Percentiles rank a stretch among this genome's conserved stretches.
Conservation (phyloP, 2,888 invertebrate genomes). For the Eurois occulta region DNA sequence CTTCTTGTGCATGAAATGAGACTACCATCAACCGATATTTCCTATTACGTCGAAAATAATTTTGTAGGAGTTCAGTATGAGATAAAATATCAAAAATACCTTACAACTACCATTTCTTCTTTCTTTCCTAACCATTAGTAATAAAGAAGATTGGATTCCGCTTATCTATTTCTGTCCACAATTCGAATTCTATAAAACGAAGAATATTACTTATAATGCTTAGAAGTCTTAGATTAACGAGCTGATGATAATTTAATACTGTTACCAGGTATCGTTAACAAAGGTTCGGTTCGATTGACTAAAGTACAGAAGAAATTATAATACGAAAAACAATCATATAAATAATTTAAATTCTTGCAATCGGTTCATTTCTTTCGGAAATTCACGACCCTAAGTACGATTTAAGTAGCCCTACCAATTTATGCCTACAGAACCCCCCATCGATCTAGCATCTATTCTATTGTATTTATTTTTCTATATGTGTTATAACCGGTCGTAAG, state of each 20-base stretch:
- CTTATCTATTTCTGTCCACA: neutral
- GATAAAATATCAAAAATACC: neutral
- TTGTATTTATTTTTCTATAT: slow-evolving; percentile 72
- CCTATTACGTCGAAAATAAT: neutral
- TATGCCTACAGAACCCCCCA: slow-evolving; percentile 66
- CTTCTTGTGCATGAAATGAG: neutral
- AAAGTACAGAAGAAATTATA: neutral
- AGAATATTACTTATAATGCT: neutral
- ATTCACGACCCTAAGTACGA: too few relatives aligned
- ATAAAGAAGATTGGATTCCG: neutral
- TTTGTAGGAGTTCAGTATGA: too few relatives aligned
- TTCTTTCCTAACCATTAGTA: neutral
- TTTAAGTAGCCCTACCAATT: neutral
- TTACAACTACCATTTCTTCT: neutral
- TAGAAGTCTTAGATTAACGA: neutral
- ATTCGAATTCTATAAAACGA: neutral
- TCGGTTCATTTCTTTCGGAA: neutral
- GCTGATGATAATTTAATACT: neutral
- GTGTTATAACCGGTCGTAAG: slow-evolving; percentile 80
- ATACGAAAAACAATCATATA: neutral
- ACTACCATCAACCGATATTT: neutral
- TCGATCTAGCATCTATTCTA: slow-evolving; percentile 52
- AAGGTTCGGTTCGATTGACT: neutral
- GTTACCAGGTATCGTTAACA: neutral
- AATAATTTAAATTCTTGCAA: neutral